phyloP scores from a whole-genome alignment of 2,888 invertebrate species.

The Trichacis sp. region DNA sequence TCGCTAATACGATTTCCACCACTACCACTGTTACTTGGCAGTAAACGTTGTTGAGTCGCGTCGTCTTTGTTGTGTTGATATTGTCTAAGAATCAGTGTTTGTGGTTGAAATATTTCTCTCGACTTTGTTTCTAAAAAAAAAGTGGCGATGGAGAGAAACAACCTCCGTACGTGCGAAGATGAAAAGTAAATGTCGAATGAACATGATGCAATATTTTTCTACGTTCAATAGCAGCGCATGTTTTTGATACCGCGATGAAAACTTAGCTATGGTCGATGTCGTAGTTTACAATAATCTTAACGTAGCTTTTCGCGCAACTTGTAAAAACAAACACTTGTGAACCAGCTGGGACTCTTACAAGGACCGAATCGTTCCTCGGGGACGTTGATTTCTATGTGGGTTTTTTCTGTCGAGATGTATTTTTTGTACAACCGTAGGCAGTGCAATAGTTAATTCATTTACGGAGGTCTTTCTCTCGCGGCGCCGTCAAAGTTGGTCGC shows the following conservation, averaged over 20 bases:
- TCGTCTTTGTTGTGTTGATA: slow-evolving; percentile 1
- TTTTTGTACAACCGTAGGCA: slow-evolving; percentile 30
- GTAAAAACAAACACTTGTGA: not conserved
- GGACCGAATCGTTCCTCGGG: not conserved
- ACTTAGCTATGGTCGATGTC: not conserved
- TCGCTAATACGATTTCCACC: slow-evolving; percentile 7
- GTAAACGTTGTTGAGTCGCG: not conserved
- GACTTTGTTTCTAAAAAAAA: not conserved
- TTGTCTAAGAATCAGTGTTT: slow-evolving; percentile 8
- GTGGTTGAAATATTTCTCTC: slow-evolving; percentile 4
- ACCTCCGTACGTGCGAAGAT: slow-evolving; percentile 7
- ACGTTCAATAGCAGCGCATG: slow-evolving; percentile 4
- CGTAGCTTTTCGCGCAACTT: not conserved
- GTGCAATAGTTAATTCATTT: slow-evolving; percentile 32
- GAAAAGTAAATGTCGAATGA: not conserved
- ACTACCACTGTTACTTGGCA: not conserved
- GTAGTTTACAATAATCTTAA: not conserved
- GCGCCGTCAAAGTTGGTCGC: not conserved
- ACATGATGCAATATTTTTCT: slow-evolving; percentile 1
- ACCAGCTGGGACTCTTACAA: not conserved
- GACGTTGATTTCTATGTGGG: slow-evolving; percentile 15
- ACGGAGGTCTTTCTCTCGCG: slow-evolving; percentile 14
- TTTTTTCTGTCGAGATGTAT: slow-evolving; percentile 19
- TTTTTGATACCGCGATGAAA: slow-evolving; percentile 4
- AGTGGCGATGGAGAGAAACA: slow-evolving; percentile 1